phyloP scores from a whole-genome alignment of 1,140 invertebrate genomes.

The Dinoponera quadriceps region DNA sequence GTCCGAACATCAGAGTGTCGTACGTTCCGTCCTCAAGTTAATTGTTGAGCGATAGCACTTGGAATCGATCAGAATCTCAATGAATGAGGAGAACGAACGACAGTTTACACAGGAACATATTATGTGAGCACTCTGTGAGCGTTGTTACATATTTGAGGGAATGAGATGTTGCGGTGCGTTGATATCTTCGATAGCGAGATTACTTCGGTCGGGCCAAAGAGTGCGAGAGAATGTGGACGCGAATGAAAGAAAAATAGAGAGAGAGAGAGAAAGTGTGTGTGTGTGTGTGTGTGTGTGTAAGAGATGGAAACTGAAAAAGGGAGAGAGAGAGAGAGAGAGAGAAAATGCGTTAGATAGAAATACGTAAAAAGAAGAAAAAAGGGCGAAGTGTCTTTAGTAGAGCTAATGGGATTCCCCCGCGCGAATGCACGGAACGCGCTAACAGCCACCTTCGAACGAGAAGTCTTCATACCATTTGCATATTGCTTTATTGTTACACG shows the following conservation, averaged over 20 bases:
- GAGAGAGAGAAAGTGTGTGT: background rate
- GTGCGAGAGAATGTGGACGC: background rate
- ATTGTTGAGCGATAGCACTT: conserved; percentile 5
- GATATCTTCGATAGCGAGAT: conserved; percentile 48
- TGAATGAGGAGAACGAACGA: background rate
- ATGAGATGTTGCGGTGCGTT: conserved; percentile 63
- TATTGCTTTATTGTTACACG: conserved; percentile 77
- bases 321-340: conserved; percentile 9
- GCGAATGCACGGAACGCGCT: conserved; percentile 70
- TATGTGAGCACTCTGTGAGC: background rate
- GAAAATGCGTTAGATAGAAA: conserved; percentile 42
- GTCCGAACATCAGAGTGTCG: background rate
- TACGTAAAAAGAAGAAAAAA: conserved; percentile 30
- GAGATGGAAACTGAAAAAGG: too few relatives aligned
- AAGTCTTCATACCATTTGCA: conserved; percentile 76
- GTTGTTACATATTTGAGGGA: background rate
- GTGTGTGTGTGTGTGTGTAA: too few relatives aligned
- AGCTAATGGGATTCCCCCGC: conserved; percentile 58
- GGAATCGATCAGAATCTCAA: background rate
- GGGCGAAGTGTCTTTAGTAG: conserved; percentile 71
- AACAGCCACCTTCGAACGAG: conserved; percentile 62
- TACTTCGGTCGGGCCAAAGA: conserved; percentile 38
- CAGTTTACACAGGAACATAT: background rate
- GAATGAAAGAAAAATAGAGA: conserved; percentile 19
- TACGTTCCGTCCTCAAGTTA: background rate